phyloP scores from a whole-genome alignment of 2,113 vertebrate genomes.

The Nycticebus coucang region DNA sequence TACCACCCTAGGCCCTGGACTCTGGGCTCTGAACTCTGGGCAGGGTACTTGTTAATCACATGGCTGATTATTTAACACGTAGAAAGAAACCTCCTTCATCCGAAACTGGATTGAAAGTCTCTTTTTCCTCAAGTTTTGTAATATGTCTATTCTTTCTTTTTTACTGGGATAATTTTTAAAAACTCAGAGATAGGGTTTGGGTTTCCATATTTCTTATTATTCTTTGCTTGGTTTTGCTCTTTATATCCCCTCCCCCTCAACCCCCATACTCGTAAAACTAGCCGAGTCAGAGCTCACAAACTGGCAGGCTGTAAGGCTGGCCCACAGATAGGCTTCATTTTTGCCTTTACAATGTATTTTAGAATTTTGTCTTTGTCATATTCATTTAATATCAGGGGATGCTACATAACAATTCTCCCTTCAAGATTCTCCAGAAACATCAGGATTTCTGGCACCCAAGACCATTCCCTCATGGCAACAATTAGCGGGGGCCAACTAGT shows the following conservation, averaged over 20 bases:
- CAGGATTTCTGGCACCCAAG: neutral
- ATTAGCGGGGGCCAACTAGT: neutral
- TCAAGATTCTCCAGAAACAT: slow-evolving; percentile 4
- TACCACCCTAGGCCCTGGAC: neutral
- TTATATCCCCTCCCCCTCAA: neutral
- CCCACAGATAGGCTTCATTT: neutral
- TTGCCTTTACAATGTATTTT: neutral
- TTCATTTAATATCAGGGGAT: neutral
- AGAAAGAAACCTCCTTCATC: neutral
- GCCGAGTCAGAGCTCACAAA: neutral
- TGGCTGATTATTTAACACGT: neutral
- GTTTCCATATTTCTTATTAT: neutral
- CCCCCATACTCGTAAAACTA: neutral
- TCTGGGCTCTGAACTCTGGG: neutral
- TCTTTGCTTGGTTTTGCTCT: neutral
- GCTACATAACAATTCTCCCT: neutral
- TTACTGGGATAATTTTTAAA: neutral
- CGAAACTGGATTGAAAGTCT: neutral
- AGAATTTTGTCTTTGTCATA: neutral
- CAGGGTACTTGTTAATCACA: neutral
- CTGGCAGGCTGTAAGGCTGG: neutral
- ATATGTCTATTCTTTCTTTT: neutral
- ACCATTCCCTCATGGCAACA: neutral
- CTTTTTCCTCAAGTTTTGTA: neutral
- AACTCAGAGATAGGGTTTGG: neutral